Percentiles rank a stretch among this genome's conserved stretches.
phyloP scores from a whole-genome alignment of 2,797 vertebrate genomes.

The Cyprinella venusta region DNA sequence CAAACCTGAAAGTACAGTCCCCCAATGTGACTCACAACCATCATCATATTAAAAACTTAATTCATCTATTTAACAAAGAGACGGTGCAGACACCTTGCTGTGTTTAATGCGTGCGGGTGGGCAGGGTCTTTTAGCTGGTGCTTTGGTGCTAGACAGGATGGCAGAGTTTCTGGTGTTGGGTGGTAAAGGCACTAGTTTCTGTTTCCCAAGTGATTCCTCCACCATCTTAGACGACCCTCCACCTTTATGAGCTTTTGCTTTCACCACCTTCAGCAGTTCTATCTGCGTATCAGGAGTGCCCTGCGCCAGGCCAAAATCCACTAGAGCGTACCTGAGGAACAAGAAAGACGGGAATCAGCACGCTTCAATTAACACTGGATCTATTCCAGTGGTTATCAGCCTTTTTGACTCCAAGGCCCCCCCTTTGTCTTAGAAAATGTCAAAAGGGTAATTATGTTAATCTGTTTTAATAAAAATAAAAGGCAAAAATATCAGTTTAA shows the following conservation, averaged over 20 bases:
- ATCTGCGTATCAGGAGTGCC: conserved; percentile 92
- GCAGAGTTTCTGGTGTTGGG: conserved; percentile 63
- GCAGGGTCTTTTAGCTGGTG: conserved; percentile 78
- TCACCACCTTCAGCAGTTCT: conserved; percentile 90
- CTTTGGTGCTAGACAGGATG: conserved; percentile 76
- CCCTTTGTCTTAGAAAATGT: too few relatives aligned
- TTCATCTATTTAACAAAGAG: conserved; percentile 13
- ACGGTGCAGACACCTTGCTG: conserved; percentile 83
- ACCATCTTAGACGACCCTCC: conserved; percentile 78
- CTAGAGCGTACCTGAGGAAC: conserved; percentile 86
- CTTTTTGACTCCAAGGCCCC: neutral
- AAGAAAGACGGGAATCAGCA: neutral
- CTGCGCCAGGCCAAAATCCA: conserved; percentile 98
- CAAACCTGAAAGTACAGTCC: neutral
- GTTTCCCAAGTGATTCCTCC: conserved; percentile 70
- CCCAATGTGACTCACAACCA: neutral
- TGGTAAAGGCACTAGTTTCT: conserved; percentile 63
- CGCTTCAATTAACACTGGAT: neutral
- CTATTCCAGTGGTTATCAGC: neutral
- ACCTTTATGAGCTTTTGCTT: conserved; percentile 80
- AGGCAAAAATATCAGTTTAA: too few relatives aligned
- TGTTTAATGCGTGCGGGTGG: conserved; percentile 79
- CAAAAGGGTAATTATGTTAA: too few relatives aligned
- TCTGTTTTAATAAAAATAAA: too few relatives aligned
- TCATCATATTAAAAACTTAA: neutral